These are phyloP conservation scores for Sebastes vulpes DNA, from an alignment of 2,797 vertebrate genomes.

Conservation along the genomic window DNA sequence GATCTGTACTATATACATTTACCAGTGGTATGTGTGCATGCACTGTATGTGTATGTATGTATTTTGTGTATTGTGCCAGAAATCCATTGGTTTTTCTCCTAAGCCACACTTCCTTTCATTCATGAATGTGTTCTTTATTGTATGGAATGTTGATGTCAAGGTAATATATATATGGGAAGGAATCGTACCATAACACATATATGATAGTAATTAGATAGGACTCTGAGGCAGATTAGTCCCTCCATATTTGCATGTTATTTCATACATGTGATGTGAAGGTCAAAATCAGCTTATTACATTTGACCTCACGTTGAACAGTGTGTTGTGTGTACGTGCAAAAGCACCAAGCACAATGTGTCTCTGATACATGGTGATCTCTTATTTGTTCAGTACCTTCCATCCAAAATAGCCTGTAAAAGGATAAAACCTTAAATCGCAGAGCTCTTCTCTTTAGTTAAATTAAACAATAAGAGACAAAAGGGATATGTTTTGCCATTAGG, in stretches of 20 bases:
- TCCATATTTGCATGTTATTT: neutral
- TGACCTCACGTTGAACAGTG: neutral
- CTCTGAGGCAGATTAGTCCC: neutral
- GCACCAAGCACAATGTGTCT: neutral
- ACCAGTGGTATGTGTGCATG: no score
- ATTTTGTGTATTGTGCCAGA: neutral
- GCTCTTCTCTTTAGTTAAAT: neutral
- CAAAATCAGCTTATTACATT: neutral
- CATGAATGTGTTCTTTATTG: neutral
- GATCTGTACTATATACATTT: no score
- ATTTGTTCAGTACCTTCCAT: neutral
- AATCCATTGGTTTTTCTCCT: neutral
- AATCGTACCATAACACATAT: neutral
- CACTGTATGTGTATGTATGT: neutral
- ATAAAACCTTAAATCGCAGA: neutral
- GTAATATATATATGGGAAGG: neutral
- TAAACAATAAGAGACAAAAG: neutral
- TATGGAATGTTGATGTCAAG: neutral
- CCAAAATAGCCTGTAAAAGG: neutral
- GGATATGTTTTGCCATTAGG: neutral
- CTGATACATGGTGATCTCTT: neutral
- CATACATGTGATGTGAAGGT: neutral
- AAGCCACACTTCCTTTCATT: neutral
- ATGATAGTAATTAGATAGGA: neutral
- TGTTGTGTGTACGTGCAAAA: neutral